Percentiles rank a stretch among this genome's conserved stretches.
Evolutionary conservation across 1,140 invertebrate genomes (phyloP).

Genomic region (Caenorhabditis brenneri): DNA sequence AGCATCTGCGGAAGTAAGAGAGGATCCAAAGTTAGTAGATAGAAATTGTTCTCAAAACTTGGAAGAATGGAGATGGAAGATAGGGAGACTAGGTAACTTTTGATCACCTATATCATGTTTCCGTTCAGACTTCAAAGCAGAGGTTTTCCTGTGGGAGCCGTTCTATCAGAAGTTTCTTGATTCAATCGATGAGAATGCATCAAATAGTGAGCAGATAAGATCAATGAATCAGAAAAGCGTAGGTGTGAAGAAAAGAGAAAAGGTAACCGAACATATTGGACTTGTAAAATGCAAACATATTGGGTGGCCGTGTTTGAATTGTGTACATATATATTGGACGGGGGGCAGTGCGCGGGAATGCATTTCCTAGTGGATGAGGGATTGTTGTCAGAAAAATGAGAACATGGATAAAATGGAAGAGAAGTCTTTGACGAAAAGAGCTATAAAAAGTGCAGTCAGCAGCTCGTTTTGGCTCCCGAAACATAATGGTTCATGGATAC

Average conservation of each 20-base stretch:
- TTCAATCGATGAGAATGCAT: not conserved
- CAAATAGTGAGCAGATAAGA: not conserved
- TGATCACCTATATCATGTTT: too few species aligned
- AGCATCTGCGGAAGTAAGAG: too few species aligned
- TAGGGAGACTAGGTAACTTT: too few species aligned
- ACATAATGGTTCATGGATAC: constrained; percentile 38
- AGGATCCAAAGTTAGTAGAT: too few species aligned
- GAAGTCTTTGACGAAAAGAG: not conserved
- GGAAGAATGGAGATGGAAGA: too few species aligned
- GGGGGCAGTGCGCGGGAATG: constrained; percentile 16
- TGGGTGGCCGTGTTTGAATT: constrained; percentile 41
- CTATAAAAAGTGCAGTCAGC: constrained; percentile 24
- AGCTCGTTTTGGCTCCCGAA: not conserved
- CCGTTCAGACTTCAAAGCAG: too few species aligned
- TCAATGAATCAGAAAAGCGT: not conserved
- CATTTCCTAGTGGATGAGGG: constrained; percentile 21
- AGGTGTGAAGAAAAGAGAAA: not conserved
- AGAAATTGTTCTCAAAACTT: too few species aligned
- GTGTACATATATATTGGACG: constrained; percentile 1
- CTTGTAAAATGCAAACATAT: constrained; percentile 43
- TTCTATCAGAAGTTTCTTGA: not conserved
- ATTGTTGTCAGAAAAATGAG: constrained; percentile 20
- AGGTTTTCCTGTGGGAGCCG: too few species aligned
- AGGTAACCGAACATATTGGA: constrained; percentile 18
- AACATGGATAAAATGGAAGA: not conserved